These are phyloP conservation scores for Drosophila auraria DNA, from an alignment of 1,140 invertebrate genomes.

Conservation along the genomic window DNA sequence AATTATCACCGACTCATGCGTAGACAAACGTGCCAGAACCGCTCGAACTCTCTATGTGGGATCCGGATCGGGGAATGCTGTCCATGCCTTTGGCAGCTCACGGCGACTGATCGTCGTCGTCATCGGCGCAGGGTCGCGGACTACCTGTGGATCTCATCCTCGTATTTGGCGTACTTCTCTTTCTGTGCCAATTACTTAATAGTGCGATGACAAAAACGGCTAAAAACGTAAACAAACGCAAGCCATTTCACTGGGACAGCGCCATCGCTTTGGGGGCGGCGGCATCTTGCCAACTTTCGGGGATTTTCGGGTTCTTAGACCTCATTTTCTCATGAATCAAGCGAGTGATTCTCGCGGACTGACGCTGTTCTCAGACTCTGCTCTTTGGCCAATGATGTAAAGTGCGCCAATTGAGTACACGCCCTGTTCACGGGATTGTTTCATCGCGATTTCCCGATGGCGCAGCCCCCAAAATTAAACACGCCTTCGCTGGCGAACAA, in stretches of 20 bases:
- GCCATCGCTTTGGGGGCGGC: constrained; percentile 21
- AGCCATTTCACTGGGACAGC: constrained; percentile 26
- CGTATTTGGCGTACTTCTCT: constrained; percentile 38
- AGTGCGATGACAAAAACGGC: constrained; percentile 57
- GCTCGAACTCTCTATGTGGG: background rate
- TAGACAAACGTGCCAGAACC: constrained; percentile 26
- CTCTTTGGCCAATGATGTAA: constrained; percentile 47
- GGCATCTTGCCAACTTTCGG: constrained; percentile 54
- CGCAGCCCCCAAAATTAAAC: constrained; percentile 28
- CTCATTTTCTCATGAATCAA: constrained; percentile 75
- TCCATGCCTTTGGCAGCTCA: constrained; percentile 42
- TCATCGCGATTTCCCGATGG: constrained; percentile 12
- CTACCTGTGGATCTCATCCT: constrained; percentile 52
- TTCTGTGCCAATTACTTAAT: constrained; percentile 76
- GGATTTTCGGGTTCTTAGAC: constrained; percentile 29
- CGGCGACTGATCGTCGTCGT: constrained; percentile 49
- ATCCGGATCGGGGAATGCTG: constrained; percentile 15
- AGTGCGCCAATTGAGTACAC: constrained; percentile 51
- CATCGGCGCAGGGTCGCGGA: constrained; percentile 32
- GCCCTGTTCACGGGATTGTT: constrained; percentile 66
- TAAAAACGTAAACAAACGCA: constrained; percentile 51
- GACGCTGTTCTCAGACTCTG: constrained; percentile 42
- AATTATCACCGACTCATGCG: constrained; percentile 41
- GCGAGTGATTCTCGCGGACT: constrained; percentile 66
- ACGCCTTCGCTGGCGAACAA: constrained; percentile 7